phyloP scores from a whole-genome alignment of 2,888 invertebrate species.

The Penaeus monodon region DNA sequence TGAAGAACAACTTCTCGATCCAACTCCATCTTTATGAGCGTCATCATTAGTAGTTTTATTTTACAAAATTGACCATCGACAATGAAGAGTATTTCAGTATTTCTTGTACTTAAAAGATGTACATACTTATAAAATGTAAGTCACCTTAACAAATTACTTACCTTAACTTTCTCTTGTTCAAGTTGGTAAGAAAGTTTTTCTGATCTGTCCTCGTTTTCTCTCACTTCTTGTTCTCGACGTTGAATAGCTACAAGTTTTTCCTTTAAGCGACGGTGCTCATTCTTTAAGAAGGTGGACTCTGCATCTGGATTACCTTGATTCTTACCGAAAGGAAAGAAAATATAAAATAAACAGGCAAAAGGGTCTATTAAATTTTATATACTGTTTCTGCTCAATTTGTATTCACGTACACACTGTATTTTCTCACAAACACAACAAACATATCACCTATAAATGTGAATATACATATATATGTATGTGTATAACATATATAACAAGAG shows the following conservation, averaged over 20 bases:
- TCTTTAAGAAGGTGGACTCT: constrained; percentile 12
- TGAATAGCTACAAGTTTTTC: constrained; percentile 12
- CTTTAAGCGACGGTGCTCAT: constrained; percentile 29
- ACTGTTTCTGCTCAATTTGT: no score
- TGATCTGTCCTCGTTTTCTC: constrained; percentile 33
- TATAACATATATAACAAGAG: no score
- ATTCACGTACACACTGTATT: no score
- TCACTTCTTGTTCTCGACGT: constrained; percentile 8
- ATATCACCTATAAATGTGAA: no score
- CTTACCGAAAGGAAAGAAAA: not conserved
- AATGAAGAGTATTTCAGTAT: not conserved
- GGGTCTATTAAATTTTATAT: no score
- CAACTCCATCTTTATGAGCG: constrained; percentile 14
- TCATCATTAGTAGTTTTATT: not conserved
- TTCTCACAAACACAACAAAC: no score
- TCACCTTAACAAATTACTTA: not conserved
- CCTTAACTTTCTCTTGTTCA: constrained; percentile 47
- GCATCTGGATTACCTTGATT: constrained; percentile 7
- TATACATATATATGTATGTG: no score
- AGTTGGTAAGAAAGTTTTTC: constrained; percentile 22
- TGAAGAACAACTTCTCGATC: constrained; percentile 19
- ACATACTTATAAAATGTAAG: no score
- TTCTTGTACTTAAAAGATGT: not conserved
- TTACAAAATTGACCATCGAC: not conserved
- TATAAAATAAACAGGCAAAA: no score